Conservation (phyloP, 2,113 vertebrate species). For the Macquaria australasica region DNA sequence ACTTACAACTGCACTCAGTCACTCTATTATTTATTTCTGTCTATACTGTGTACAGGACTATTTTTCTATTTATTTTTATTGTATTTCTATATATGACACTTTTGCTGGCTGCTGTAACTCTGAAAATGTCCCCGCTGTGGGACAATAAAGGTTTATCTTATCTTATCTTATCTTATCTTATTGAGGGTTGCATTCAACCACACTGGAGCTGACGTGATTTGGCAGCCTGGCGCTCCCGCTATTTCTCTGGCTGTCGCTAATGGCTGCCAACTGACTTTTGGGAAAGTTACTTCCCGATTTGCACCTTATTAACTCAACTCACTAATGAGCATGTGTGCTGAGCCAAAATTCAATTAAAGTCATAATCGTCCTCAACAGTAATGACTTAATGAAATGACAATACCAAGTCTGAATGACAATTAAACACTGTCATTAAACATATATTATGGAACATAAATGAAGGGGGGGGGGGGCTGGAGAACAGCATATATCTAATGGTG, state of each 20-base stretch:
- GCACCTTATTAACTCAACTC: conserved; percentile 49
- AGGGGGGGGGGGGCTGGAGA: conserved; percentile 11
- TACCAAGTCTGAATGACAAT: conserved; percentile 42
- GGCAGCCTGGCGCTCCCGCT: neutral
- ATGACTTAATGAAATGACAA: conserved; percentile 39
- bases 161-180: no score
- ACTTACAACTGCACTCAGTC: no score
- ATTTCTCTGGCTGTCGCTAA: conserved; percentile 24
- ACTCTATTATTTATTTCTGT: no score
- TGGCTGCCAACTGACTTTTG: conserved; percentile 48
- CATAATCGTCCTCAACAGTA: conserved; percentile 48
- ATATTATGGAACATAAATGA: conserved; percentile 57
- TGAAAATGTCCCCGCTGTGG: no score
- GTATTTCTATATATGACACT: no score
- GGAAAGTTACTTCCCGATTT: conserved; percentile 49
- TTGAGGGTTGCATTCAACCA: no score
- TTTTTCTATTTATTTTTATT: no score
- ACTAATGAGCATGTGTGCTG: conserved; percentile 52
- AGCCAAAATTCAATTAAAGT: conserved; percentile 63
- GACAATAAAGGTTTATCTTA: no score
- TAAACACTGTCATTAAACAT: conserved; percentile 57
- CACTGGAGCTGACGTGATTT: no score
- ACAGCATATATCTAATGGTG: conserved; percentile 48
- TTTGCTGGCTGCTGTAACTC: no score
- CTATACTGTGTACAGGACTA: no score